These are phyloP conservation scores for Torymus auratus DNA, from an alignment of 2,888 invertebrate genomes.

Conservation along the genomic window DNA sequence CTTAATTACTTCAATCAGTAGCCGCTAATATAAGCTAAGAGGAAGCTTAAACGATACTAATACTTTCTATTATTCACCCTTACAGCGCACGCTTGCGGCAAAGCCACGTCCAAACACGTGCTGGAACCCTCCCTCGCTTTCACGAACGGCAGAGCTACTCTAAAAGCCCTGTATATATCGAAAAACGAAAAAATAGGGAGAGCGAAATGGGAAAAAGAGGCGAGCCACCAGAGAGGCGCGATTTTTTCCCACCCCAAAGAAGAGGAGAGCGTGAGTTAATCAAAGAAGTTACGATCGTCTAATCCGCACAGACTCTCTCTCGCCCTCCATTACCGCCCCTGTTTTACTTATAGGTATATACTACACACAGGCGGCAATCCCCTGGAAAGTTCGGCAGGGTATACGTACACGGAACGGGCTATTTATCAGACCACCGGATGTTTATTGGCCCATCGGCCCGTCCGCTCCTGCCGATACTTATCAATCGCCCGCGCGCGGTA, in stretches of 20 bases:
- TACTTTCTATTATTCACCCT: too few relatives aligned
- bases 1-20: too few relatives aligned
- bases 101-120: too few relatives aligned
- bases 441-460: slow-evolving; percentile 11
- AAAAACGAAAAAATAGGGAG: too few relatives aligned
- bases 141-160: too few relatives aligned
- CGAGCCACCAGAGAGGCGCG: background rate
- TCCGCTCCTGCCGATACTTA: background rate
- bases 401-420: background rate
- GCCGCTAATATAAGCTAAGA: too few relatives aligned
- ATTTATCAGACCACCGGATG: slow-evolving; percentile 1
- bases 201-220: background rate
- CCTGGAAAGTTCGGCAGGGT: background rate
- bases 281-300: slow-evolving; percentile 32
- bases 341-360: too few relatives aligned
- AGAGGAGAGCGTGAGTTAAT: slow-evolving; percentile 16
- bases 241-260: too few relatives aligned
- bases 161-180: too few relatives aligned
- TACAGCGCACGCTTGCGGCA: too few relatives aligned
- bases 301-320: slow-evolving; percentile 3
- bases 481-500: background rate
- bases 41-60: too few relatives aligned
- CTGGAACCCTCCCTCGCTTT: too few relatives aligned
- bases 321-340: background rate
- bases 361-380: background rate